Conservation (phyloP, 2,113 vertebrate genomes). For the Megatriorchis doriae region DNA sequence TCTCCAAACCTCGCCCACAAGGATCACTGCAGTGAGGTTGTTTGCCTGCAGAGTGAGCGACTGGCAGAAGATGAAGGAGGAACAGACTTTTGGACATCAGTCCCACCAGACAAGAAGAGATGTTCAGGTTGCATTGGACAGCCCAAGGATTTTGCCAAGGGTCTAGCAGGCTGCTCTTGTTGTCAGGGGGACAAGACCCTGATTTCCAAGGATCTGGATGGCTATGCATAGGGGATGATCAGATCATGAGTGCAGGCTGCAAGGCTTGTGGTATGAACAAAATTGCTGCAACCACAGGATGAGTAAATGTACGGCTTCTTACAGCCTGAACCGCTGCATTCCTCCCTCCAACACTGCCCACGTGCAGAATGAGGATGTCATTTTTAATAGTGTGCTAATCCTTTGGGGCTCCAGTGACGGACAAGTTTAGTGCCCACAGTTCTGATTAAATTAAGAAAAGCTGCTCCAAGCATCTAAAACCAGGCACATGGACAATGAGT, state of each 20-base stretch:
- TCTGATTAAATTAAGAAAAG: not conserved
- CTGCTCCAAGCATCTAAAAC: not conserved
- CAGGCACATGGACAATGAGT: not conserved
- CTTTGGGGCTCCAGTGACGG: not conserved
- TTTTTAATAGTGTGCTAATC: not conserved
- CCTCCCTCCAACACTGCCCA: not conserved
- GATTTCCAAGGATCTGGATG: not conserved
- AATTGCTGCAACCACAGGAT: not conserved
- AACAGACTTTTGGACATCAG: not conserved
- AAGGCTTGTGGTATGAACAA: not conserved
- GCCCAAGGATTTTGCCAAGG: not conserved
- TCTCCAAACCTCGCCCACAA: not conserved
- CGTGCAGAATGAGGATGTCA: not conserved
- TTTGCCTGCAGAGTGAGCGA: not conserved
- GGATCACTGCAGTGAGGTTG: not conserved
- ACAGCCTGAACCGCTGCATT: not conserved
- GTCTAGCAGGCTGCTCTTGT: not conserved
- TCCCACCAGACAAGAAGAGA: not conserved
- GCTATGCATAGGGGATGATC: rapidly evolving
- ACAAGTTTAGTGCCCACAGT: not conserved
- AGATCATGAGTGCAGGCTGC: not conserved
- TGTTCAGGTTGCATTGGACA: not conserved
- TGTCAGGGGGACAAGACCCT: not conserved
- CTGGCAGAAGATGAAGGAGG: not conserved
- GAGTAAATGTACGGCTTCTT: not conserved